phyloP scores from a whole-genome alignment of 2,888 invertebrate genomes.

The Hirtodrosophila trivittata region DNA sequence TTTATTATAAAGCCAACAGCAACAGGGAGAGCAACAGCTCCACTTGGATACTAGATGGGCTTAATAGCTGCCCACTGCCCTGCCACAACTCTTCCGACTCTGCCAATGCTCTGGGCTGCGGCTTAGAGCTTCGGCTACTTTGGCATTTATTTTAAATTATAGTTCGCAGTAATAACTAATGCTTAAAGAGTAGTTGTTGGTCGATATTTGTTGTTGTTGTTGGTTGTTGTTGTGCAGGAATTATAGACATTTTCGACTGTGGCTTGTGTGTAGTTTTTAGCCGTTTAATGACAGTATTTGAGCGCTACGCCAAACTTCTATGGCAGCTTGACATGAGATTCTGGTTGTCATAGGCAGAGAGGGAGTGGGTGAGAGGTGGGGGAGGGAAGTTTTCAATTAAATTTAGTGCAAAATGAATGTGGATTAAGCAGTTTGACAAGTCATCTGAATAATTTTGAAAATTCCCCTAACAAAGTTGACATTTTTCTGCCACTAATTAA shows the following conservation, averaged over 20 bases:
- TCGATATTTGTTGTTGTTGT: slow-evolving; percentile 17
- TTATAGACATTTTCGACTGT: slow-evolving; percentile 60
- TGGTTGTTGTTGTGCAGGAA: slow-evolving; percentile 57
- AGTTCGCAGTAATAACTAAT: slow-evolving; percentile 76
- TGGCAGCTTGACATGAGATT: slow-evolving; percentile 47
- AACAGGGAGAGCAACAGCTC: slow-evolving; percentile 27
- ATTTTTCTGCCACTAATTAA: slow-evolving; percentile 68
- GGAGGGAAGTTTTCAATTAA: slow-evolving; percentile 52
- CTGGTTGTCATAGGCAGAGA: neutral
- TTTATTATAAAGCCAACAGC: slow-evolving; percentile 74
- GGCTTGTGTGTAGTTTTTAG: slow-evolving; percentile 52
- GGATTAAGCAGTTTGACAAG: slow-evolving; percentile 61
- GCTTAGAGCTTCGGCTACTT: slow-evolving; percentile 73
- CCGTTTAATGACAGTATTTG: slow-evolving; percentile 54
- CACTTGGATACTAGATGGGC: slow-evolving; percentile 49
- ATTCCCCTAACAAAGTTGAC: slow-evolving; percentile 58
- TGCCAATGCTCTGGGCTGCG: slow-evolving; percentile 55
- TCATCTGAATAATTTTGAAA: slow-evolving; percentile 68
- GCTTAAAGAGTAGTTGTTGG: slow-evolving; percentile 52
- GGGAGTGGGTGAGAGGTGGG: too few species aligned
- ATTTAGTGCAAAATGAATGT: slow-evolving; percentile 56
- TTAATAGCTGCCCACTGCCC: slow-evolving; percentile 56
- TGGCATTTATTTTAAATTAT: slow-evolving; percentile 78
- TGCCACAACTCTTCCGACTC: slow-evolving; percentile 33
- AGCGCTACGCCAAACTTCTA: slow-evolving; percentile 40